Evolutionary conservation across 2,888 invertebrate species (phyloP).

Genomic region (Cataglyphis albicans): DNA sequence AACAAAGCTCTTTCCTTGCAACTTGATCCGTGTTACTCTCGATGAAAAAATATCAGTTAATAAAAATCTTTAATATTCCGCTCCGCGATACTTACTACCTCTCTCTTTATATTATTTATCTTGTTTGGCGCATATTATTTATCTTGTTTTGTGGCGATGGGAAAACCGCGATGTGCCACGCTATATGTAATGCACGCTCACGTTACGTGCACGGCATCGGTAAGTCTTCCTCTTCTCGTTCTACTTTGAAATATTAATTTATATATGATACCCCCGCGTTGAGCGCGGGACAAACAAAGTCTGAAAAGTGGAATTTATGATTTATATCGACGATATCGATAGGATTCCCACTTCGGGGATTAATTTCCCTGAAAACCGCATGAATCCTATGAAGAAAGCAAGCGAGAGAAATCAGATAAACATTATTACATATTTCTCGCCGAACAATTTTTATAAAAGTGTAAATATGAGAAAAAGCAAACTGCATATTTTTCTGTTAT

Average conservation of each 20-base stretch:
- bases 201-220: constrained; percentile 59
- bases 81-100: not conserved
- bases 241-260: constrained; percentile 76
- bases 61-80: constrained; percentile 21
- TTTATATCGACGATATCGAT: constrained; percentile 41
- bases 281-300: constrained; percentile 14
- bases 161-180: constrained; percentile 32
- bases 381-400: constrained; percentile 9
- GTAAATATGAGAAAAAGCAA: not conserved
- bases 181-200: constrained; percentile 27
- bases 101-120: constrained; percentile 25
- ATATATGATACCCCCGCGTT: constrained; percentile 50
- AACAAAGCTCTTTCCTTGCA: not conserved
- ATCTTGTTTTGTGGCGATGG: constrained; percentile 24
- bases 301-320: constrained; percentile 34
- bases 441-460: not conserved
- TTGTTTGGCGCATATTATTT: constrained; percentile 10
- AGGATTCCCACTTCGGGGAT: constrained; percentile 19
- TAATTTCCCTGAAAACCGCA: constrained; percentile 39
- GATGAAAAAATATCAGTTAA: not conserved
- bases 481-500: not conserved
- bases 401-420: not conserved
- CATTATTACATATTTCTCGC: constrained; percentile 6
- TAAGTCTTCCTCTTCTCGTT: constrained; percentile 65
- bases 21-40: not conserved